Base-by-base conservation (phyloP, 64 coral and sea anemone species). In the Dendronephthya gigantea region DNA sequence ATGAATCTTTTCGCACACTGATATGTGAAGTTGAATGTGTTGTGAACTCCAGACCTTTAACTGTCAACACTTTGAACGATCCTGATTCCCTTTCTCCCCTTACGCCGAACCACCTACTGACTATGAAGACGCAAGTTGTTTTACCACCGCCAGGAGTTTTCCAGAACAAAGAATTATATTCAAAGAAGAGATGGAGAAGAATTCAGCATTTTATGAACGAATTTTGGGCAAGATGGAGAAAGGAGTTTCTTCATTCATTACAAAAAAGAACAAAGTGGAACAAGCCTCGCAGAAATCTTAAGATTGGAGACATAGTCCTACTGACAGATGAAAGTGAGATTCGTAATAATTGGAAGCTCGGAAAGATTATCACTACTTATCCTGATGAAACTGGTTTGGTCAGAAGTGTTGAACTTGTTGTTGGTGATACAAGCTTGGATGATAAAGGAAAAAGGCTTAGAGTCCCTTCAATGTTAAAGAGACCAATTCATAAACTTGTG, bases 161-260 rank as follows among this genome's bases (percentile, higher is more conserved):
- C 10, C 41, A 45, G 41, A 5, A 3, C 41, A 45, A 45, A 10
- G 41, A 45, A 45, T 3, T 5, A 45, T 45, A 45, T 45, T 45
- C 41, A 45, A 45, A 45, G 41, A 45, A 45, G 10, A 45, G 41
- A 45, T 45, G 41, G 41, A 45, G 41, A 66, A 22, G 29, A 19
- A 48, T 85, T 48, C 50, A 85, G 83, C 49, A 85, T 31, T 56
- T 85, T 35, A 49, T 48, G 28, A 51, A 51, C 49, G 45, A 51
- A 25, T 85, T 85, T 48, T 85, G 49, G 83, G 17, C 40, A 39
- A 39, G 83, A 27, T 85, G 83, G 43, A 85, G 35, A 23, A 85
- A 11, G 35, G 83, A 85, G 33, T 85, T 85, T 56, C 83, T 85
- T 25, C 48, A 49, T 0, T 48, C 43, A 85, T n/a, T n/a, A n/a